phyloP scores from a whole-genome alignment of 2,888 invertebrate species.

The Drosophila fungiperda region DNA sequence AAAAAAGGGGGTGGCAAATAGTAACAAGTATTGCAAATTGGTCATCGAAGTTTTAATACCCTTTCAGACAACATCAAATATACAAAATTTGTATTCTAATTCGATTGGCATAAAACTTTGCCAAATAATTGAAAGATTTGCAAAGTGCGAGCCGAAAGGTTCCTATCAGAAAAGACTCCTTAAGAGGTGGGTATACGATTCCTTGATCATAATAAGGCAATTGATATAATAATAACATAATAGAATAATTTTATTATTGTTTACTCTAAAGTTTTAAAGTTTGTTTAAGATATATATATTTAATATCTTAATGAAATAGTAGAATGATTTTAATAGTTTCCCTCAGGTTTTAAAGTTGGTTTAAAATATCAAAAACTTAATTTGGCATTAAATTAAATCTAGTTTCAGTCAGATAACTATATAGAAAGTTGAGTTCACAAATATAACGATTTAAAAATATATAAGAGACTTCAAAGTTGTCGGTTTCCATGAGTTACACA shows the following conservation, averaged over 20 bases:
- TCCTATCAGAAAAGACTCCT: not conserved
- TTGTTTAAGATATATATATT: not conserved
- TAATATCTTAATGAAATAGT: not conserved
- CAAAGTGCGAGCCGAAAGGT: not conserved
- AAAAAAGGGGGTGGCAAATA: slow-evolving; percentile 10
- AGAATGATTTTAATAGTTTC: too few species aligned
- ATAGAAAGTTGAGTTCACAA: not conserved
- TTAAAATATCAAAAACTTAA: not conserved
- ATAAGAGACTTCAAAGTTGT: not conserved
- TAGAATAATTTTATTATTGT: not conserved
- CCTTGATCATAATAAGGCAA: not conserved
- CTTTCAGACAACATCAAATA: not conserved
- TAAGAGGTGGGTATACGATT: not conserved
- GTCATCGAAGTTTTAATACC: not conserved
- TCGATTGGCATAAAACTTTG: not conserved
- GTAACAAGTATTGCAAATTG: not conserved
- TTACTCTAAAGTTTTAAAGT: not conserved
- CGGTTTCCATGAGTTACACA: not conserved
- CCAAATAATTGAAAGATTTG: not conserved
- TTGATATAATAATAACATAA: not conserved
- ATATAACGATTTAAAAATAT: not conserved
- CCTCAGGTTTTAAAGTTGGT: too few species aligned
- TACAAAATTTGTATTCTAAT: not conserved
- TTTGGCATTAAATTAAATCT: not conserved
- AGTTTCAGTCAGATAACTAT: not conserved